Evolutionary conservation across 2,797 vertebrate genomes (phyloP).

Genomic region (Bradypus variegatus): DNA sequence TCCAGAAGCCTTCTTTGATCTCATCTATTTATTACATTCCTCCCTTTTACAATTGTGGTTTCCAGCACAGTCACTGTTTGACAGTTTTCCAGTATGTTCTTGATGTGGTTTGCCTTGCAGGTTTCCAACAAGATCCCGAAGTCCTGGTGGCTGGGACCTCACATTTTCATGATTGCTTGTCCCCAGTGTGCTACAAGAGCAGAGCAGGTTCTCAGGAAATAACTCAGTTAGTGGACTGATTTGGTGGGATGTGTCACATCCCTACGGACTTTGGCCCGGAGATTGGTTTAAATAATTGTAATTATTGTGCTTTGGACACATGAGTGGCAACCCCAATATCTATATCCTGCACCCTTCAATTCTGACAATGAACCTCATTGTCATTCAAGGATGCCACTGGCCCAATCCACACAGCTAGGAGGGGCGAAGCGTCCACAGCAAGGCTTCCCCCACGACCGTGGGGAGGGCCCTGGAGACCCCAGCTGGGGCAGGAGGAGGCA

Average conservation of each 20-base stretch:
- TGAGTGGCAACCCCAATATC: neutral
- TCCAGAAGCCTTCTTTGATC: neutral
- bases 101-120: neutral
- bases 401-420: neutral
- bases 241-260: neutral
- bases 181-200: accelerated
- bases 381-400: neutral
- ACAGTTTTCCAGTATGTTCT: neutral
- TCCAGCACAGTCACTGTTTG: neutral
- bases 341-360: neutral
- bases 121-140: neutral
- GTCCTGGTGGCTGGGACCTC: neutral
- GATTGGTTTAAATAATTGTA: neutral
- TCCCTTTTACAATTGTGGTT: neutral
- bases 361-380: neutral
- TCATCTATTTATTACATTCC: too few relatives aligned
- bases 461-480: neutral
- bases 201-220: neutral
- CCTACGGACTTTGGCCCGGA: neutral
- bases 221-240: neutral
- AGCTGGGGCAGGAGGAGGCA: neutral
- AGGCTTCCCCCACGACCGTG: too few relatives aligned
- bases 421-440: neutral
- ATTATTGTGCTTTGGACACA: neutral
- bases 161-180: neutral